phyloP scores from a whole-genome alignment of 2,888 invertebrate genomes.

The Cheilosia impressa region DNA sequence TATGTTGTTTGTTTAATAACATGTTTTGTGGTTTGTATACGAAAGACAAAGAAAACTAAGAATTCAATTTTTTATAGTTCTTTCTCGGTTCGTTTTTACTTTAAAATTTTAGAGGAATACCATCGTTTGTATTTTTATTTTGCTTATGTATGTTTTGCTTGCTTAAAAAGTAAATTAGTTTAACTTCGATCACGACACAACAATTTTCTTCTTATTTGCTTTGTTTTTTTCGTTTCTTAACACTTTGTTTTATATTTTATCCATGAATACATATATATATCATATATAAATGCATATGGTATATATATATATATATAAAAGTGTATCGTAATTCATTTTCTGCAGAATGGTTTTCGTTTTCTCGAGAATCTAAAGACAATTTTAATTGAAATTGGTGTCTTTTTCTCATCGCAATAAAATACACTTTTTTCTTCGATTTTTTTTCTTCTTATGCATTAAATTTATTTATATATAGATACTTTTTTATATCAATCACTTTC shows the following conservation, averaged over 20 bases:
- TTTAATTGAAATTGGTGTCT: slow-evolving; percentile 16
- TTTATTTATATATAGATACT: slow-evolving; percentile 74
- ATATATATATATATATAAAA: slow-evolving; percentile 30
- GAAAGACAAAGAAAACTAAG: slow-evolving; percentile 76
- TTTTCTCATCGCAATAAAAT: slow-evolving; percentile 48
- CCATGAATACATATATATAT: slow-evolving; percentile 47
- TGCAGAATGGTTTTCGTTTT: slow-evolving; percentile 1
- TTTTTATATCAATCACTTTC: slow-evolving; percentile 75
- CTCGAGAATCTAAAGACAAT: slow-evolving; percentile 8
- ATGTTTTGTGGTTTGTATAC: slow-evolving; percentile 25
- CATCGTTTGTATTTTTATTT: slow-evolving; percentile 34
- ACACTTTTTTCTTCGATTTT: slow-evolving; percentile 29
- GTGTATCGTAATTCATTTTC: slow-evolving; percentile 34
- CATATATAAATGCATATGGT: slow-evolving; percentile 39
- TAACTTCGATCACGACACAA: slow-evolving; percentile 77
- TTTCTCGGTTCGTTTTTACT: slow-evolving; percentile 77
- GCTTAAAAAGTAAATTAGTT: slow-evolving; percentile 77
- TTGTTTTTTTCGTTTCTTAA: slow-evolving; percentile 55
- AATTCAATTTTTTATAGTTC: slow-evolving; percentile 78
- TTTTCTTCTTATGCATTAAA: slow-evolving; percentile 61
- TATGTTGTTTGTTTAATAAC: slow-evolving; percentile 75
- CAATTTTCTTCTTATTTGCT: slow-evolving; percentile 64
- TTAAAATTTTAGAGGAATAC: slow-evolving; percentile 46
- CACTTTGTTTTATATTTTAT: slow-evolving; percentile 56
- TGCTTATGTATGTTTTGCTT: slow-evolving; percentile 59